Percentiles rank a stretch among this genome's conserved stretches.
Conservation (phyloP, 2,888 invertebrate species). For the Cheilosia impressa region DNA sequence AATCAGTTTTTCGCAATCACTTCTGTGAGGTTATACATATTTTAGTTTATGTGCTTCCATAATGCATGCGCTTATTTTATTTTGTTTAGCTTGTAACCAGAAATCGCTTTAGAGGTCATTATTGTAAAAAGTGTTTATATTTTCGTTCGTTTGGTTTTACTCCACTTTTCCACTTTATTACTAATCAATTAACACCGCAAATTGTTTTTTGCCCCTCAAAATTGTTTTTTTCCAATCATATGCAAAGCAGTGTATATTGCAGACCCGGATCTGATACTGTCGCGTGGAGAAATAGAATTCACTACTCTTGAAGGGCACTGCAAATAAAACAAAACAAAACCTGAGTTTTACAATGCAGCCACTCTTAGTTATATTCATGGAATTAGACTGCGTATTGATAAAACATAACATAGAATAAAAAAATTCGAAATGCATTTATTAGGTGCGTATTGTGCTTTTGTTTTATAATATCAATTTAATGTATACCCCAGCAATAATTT, state of each 20-base stretch:
- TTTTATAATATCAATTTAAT: slow-evolving; percentile 61
- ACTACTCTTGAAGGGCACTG: slow-evolving; percentile 82
- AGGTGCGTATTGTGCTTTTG: slow-evolving; percentile 53
- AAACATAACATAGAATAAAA: slow-evolving; percentile 21
- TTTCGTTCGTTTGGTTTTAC: no score
- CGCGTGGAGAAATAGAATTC: slow-evolving; percentile 84
- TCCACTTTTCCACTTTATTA: slow-evolving; percentile 5
- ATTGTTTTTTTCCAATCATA: slow-evolving; percentile 73
- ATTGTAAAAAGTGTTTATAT: no score
- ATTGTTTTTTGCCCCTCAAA: slow-evolving; percentile 29
- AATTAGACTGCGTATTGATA: slow-evolving; percentile 44
- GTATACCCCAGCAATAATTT: slow-evolving; percentile 62
- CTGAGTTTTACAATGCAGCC: slow-evolving; percentile 72
- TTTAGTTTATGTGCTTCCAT: no score
- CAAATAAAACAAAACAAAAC: slow-evolving; percentile 76
- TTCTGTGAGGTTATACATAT: no score
- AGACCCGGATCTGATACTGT: slow-evolving; percentile 84
- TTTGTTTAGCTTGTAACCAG: no score
- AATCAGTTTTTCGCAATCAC: no score
- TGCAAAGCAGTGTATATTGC: slow-evolving; percentile 84
- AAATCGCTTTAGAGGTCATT: no score
- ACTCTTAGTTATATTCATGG: slow-evolving; percentile 30
- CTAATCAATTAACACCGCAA: slow-evolving; percentile 46
- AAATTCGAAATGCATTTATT: slow-evolving; percentile 43
- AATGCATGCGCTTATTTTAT: no score